A percentile compares a stretch with the other conserved stretches of the same genome.
Evolutionary conservation across 2,113 vertebrate genomes (phyloP).

Genomic region (Salvelinus fontinalis): DNA sequence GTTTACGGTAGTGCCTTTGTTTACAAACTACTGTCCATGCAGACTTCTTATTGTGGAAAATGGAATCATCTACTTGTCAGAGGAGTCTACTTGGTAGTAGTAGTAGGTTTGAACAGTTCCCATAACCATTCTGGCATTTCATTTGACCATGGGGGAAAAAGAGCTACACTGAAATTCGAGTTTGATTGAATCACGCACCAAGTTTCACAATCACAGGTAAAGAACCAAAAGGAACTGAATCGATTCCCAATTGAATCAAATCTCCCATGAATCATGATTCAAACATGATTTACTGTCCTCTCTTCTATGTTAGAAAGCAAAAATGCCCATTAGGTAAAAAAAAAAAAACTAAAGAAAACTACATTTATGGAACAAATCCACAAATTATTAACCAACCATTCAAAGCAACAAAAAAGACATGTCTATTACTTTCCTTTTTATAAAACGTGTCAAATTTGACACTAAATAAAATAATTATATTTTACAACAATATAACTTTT

Average conservation of each 20-base stretch:
- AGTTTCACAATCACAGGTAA: background rate
- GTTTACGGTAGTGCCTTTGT: too few relatives aligned
- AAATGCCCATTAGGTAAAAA: conserved; percentile 40
- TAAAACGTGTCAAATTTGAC: conserved; percentile 74
- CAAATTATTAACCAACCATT: conserved; percentile 56
- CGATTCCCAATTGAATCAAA: conserved; percentile 10
- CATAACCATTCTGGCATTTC: too few relatives aligned
- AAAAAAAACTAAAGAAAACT: conserved; percentile 36
- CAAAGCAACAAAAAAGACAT: conserved; percentile 49
- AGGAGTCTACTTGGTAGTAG: too few relatives aligned
- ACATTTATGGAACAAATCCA: conserved; percentile 44
- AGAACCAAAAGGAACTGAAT: conserved; percentile 18
- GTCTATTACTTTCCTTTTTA: conserved; percentile 60
- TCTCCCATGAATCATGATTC: background rate
- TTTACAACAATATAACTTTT: conserved; percentile 76
- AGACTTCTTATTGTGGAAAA: too few relatives aligned
- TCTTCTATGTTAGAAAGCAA: conserved; percentile 36
- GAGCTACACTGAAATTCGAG: too few relatives aligned
- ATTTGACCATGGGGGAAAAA: too few relatives aligned
- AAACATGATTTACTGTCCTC: conserved; percentile 10
- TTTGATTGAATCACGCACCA: too few relatives aligned
- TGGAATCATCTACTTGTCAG: too few relatives aligned
- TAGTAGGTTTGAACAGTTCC: too few relatives aligned
- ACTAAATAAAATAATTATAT: conserved; percentile 78
- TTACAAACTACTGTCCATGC: too few relatives aligned